These are phyloP conservation scores for Venustaconcha ellipsiformis DNA, from an alignment of 1,140 invertebrate genomes.

Conservation along the genomic window DNA sequence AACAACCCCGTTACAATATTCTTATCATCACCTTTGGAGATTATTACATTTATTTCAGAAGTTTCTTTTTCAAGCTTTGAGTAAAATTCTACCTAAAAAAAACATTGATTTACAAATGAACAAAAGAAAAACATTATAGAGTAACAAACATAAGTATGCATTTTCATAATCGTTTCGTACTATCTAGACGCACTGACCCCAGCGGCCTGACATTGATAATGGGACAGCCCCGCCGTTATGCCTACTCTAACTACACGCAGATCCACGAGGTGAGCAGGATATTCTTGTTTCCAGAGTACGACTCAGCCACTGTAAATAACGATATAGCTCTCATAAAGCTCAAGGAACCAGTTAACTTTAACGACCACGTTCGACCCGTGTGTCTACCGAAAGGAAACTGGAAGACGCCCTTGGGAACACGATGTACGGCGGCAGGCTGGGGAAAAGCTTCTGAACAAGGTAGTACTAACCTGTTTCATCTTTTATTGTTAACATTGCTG, in stretches of 20 bases:
- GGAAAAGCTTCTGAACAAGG: constrained; percentile 36
- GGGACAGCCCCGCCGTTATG: constrained; percentile 42
- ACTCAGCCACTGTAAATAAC: constrained; percentile 81
- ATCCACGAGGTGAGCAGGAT: constrained; percentile 34
- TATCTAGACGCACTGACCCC: constrained; percentile 5
- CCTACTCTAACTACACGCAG: constrained; percentile 40
- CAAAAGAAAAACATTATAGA: no score
- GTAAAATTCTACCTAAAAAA: no score
- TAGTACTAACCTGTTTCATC: neutral
- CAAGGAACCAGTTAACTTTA: constrained; percentile 88
- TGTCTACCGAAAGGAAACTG: constrained; percentile 70
- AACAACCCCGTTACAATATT: no score
- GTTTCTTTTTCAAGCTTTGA: no score
- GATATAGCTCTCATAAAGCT: constrained; percentile 91
- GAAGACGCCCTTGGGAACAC: constrained; percentile 32
- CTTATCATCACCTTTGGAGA: no score
- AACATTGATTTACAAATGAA: no score
- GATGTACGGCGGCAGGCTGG: constrained; percentile 51
- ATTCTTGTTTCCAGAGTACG: constrained; percentile 40
- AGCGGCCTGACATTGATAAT: constrained; percentile 30
- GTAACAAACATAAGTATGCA: no score
- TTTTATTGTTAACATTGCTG: no score
- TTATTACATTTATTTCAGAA: no score
- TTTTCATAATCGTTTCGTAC: neutral
- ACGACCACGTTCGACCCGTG: constrained; percentile 87